Evolutionary conservation across 2,797 vertebrate genomes (phyloP), one percentile per base, ranked within the genome.

Genomic region (Manis pentadactyla): DNA sequence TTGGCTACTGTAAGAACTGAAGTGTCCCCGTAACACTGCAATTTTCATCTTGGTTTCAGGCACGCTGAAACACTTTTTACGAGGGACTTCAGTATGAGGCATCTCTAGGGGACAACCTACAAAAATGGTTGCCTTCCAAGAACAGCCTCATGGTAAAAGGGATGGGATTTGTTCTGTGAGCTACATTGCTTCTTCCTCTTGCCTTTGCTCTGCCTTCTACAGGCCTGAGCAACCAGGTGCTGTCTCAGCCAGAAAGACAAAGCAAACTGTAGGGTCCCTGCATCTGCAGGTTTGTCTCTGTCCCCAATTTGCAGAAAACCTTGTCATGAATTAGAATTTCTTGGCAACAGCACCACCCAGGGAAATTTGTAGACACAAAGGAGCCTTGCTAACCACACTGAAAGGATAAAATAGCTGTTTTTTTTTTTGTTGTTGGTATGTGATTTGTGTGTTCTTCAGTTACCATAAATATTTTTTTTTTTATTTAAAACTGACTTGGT

Each of bases 51-150:
- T 97, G 87, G 97, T 98, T 98, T 97, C 97, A 98, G 97, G 98
- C 98, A 97, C 95, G 97, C 95, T 97, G 97, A 97, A 98, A 98
- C 97, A 98, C 96, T 98, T 98, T 98, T 97, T 97, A 98, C 57
- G 82, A 98, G 98, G 98, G 97, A 97, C 98, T 98, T 97, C 98
- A 97, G 98, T 98, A 97, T 84, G 98, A 98, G 97, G 92, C 93
- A 61, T 96, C 98, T 97, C 97, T 96, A 96, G 98, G 97, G 98
- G 97, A 97, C 98, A 97, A 94, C 97, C 97, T 98, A 87, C 96
- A 98, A 97, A 96, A 98, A 98, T 97, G 95, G 92, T 98, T 98
- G 98, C 97, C 98, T 98, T 99, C 98, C 97, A 98, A 98, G 98
- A 99, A 98, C 96, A 97, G 97, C 94, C 97, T 98, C 97, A 61